Conservation (phyloP, 2,113 vertebrate genomes). For the Tylochromis polylepis region DNA sequence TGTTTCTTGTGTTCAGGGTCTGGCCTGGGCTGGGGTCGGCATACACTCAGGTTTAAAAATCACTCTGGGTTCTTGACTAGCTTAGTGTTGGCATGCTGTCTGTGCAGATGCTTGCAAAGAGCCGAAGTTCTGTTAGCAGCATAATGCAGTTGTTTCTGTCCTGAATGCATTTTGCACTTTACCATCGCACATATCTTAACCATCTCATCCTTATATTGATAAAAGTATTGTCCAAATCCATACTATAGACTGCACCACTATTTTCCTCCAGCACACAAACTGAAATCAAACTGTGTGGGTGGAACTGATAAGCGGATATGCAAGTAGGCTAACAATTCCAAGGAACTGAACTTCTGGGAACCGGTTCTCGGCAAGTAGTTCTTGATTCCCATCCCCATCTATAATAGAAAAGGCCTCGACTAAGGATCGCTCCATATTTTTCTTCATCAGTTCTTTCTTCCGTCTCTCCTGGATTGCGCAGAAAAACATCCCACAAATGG, state of each 20-base stretch:
- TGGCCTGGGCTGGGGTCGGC: background rate
- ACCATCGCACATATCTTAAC: background rate
- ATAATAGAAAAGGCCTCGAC: background rate
- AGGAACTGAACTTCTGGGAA: background rate
- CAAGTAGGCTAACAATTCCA: background rate
- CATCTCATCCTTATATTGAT: background rate
- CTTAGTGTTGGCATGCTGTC: background rate
- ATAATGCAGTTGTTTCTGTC: background rate
- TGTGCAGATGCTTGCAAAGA: background rate
- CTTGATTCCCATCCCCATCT: background rate
- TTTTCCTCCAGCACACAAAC: background rate
- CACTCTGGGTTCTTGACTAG: background rate
- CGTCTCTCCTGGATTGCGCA: background rate
- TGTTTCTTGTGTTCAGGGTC: background rate
- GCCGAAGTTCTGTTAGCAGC: background rate
- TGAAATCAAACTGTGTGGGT: no score
- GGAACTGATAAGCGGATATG: background rate
- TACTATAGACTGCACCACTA: background rate
- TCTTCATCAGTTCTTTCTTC: background rate
- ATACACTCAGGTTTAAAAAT: background rate
- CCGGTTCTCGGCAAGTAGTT: background rate
- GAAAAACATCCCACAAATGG: background rate
- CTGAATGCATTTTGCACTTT: background rate
- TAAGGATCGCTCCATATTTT: background rate
- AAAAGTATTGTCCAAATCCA: background rate